Base-by-base conservation (phyloP, 2,797 vertebrate genomes). In the Megalops cyprinoides region DNA sequence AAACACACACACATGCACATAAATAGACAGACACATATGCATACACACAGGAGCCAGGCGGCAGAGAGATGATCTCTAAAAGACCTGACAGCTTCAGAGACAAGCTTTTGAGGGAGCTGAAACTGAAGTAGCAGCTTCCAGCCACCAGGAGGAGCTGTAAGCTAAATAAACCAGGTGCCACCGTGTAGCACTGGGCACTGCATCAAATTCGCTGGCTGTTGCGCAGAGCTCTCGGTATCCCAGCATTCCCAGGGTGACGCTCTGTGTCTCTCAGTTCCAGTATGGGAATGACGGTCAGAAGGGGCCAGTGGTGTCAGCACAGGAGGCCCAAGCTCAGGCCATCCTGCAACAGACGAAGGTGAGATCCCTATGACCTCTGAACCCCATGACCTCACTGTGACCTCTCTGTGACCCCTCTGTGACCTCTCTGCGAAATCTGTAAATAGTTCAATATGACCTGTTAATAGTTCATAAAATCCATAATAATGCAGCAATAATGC, bases 331-430 rank as follows among this genome's bases (percentile, higher is more conserved):
- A 85, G 97, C 97, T 0, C 97, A 97, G 76, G 96, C 96, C 0
- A 96, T 98, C 20, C 86, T 98, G 55, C 97, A 97, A 74, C 97
- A 98, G 87, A 85, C 96, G 1, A 91, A 96, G 95, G 97, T 98
- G 86, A 86, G 86, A 39, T 37, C 77, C 51, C 25, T 39, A 28
- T 34, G 25, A 8, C 25, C 46, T 53, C 51, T 58, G 20, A 18
- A 28, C 44, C 2, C 42, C 9, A 28, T 8, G 20, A 65, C 23
- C 74, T 37, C 81, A 82, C 18, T 8, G 56, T 9, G 18, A 49
- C 1, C 7, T 73, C 83, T 23, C 53, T 51, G 48, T 51, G 34
- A 9, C 56, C 56, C 28, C 1, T 75, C 7, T 51, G 42, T 81
- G 56, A 81, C 14, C 71, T 39, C 4, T 18, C 42, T n/a, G 34